These are phyloP conservation scores for Alsophila aescularia DNA, from an alignment of 2,888 invertebrate species.

Conservation along the genomic window DNA sequence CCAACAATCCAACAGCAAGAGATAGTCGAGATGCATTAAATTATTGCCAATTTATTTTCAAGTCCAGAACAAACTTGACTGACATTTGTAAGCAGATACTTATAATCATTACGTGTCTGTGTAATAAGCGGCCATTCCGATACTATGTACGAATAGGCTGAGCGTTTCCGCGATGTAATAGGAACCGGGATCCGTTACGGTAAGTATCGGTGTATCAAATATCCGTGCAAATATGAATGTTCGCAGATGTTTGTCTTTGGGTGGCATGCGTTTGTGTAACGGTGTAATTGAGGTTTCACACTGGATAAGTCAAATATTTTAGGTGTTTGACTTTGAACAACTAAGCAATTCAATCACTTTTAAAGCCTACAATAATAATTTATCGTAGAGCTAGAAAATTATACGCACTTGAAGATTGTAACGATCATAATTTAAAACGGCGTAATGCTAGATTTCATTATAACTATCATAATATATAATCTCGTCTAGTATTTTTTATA, in stretches of 20 bases:
- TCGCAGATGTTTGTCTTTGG: slow-evolving; percentile 31
- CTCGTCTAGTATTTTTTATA: too few relatives aligned
- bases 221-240: slow-evolving; percentile 40
- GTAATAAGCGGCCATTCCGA: slow-evolving; percentile 42
- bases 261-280: slow-evolving; percentile 45
- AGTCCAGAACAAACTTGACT: slow-evolving; percentile 31
- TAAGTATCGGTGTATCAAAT: slow-evolving; percentile 58
- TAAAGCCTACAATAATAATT: background rate
- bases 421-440: too few relatives aligned
- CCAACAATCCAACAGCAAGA: background rate
- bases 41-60: slow-evolving; percentile 25
- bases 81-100: slow-evolving; percentile 39
- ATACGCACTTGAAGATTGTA: too few relatives aligned
- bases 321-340: background rate
- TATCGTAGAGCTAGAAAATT: too few relatives aligned
- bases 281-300: slow-evolving; percentile 36
- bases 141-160: slow-evolving; percentile 39
- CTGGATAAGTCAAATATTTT: slow-evolving; percentile 40
- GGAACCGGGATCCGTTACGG: slow-evolving; percentile 44
- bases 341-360: background rate
- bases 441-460: too few relatives aligned
- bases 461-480: too few relatives aligned
- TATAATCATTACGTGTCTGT: slow-evolving; percentile 40
- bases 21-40: slow-evolving; percentile 15
- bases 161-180: slow-evolving; percentile 48